Base-by-base conservation (phyloP, 2,113 vertebrate species). In the Cryptomyrus ogoouensis region DNA sequence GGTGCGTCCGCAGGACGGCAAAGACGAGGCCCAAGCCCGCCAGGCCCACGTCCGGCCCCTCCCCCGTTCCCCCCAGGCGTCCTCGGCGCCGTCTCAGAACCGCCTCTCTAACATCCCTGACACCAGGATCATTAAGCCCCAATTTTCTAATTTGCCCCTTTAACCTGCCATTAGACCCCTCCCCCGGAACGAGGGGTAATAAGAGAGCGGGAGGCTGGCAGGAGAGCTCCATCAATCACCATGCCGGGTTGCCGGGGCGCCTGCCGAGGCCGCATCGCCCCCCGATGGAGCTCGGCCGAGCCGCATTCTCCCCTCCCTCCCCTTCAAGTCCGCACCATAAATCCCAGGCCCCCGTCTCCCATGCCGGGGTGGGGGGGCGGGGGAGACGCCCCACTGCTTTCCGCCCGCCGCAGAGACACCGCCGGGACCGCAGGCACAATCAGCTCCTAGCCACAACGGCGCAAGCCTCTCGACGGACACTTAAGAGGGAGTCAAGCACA, bases 121-220 rank as follows among this genome's bases (percentile, higher is more conserved):
- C 87, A 91, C 91, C 84, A 87, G 92, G 90, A 91, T 93, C 93
- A 93, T 92, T 93, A 92, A 91, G 91, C 88, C 56, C 49, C 92
- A 92, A 92, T 93, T 92, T 92, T 91, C 92, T 92, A 92, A 93
- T 93, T 91, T 93, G 91, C 91, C 91, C 91, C 91, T 93, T 93
- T 87, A 92, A 93, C 91, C 93, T 90, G 89, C 92, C 90, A 92
- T 92, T 92, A 93, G 91, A 62, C 90, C 90, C 91, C 91, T 27
- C 88, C 53, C 49, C 74, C 42, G 83, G 89, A 91, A 89, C 90
- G 90, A 91, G 80, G 50, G 31, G 80, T 84, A 46, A 42, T 84
- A n/a, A 56, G 80, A 46, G 74, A 84, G 80, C 83, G 87, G 39
- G 56, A 24, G 89, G 92, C 92, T 24, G 62, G 88, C 66, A 46